Evolutionary conservation across 2,113 vertebrate species (phyloP), one percentile per base, ranked within the genome.

Genomic region (Strix aluco): DNA sequence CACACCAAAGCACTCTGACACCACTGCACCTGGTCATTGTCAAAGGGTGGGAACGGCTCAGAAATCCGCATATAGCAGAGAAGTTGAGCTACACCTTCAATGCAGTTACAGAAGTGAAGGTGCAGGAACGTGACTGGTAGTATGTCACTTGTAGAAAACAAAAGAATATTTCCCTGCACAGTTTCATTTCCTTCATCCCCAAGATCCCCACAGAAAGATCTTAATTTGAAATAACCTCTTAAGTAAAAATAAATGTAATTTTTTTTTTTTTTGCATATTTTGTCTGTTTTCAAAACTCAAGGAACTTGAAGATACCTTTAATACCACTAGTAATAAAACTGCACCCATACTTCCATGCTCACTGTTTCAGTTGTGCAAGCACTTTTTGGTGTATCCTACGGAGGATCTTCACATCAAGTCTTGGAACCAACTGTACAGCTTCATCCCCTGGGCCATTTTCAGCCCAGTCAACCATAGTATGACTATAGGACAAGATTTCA

Each of bases 81-180:
- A 40, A 46, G 2, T 5, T 38, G 71, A 49, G 44, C 25, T 73
- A 30, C 8, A 6, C 17, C 12, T 27, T 54, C 55, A 36, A 11
- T 25, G n/a, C 22, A 79, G 25, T 34, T 74, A 40, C 3, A 54
- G 61, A 52, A 38, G 18, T 49, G 55, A 69, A 58, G 14, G 2
- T 22, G 2, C 13, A 2, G 4, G 2, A 19, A 19, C 0, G 0
- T 8, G 4, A 22, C 34, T 52, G 2, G 57, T 63, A 40, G 21
- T 38, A 34, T 14, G 14, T 30, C 34, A 36, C 22, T 47, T 51
- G 19, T 25, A 38, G 38, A 79, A 90, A 83, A 79, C 34, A 40
- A 57, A 90, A 65, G 19, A 29, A 52, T 13, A 44, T 55, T 80
- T 62, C 18, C 12, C 17, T 83, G 36, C 23, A 65, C 7, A 22